These are phyloP conservation scores for Hypanus sabinus DNA, from an alignment of 2,113 vertebrate genomes.

Conservation along the genomic window DNA sequence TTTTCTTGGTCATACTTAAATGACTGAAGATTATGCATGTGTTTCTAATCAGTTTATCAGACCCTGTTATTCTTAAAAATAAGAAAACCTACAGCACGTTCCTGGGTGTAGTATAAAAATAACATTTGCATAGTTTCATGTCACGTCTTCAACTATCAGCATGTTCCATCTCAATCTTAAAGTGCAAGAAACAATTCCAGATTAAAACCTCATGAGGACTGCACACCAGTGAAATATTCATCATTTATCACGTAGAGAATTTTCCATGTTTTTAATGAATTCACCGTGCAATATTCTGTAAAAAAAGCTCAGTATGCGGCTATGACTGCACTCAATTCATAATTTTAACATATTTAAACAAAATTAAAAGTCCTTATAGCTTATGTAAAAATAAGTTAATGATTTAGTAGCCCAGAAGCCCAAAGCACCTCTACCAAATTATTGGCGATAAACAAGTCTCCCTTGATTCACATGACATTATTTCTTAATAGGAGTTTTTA, in stretches of 20 bases:
- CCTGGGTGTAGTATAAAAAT: slow-evolving; percentile 28
- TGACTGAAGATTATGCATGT: slow-evolving; percentile 26
- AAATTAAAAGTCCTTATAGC: no score
- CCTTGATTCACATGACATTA: background rate
- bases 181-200: slow-evolving; percentile 18
- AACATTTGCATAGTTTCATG: slow-evolving; percentile 9
- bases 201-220: background rate
- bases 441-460: background rate
- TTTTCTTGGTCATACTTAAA: background rate
- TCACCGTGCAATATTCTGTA: background rate
- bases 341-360: background rate
- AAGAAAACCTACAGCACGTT: slow-evolving; percentile 15
- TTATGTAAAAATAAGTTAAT: no score
- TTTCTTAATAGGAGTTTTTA: background rate
- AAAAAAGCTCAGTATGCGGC: background rate
- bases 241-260: background rate
- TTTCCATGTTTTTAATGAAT: background rate
- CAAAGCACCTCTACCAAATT: background rate
- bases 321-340: background rate
- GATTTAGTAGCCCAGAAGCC: background rate
- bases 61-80: slow-evolving; percentile 25
- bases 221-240: background rate
- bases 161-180: slow-evolving; percentile 20
- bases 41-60: slow-evolving; percentile 25
- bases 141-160: slow-evolving; percentile 28